phyloP scores from a whole-genome alignment of 2,797 vertebrate genomes.

The Nyctalus aviator region DNA sequence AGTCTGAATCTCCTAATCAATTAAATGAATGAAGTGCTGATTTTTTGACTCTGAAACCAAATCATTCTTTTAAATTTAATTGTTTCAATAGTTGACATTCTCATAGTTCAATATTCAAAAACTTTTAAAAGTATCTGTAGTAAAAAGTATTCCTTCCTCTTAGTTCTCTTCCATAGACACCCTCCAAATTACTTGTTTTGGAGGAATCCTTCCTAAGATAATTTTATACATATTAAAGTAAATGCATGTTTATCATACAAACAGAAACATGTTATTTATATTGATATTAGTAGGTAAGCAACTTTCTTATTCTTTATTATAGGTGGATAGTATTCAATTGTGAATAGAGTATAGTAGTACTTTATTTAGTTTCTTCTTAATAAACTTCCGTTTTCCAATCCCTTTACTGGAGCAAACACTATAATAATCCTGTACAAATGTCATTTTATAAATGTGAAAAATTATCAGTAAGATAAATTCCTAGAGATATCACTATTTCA shows the following conservation, averaged over 20 bases:
- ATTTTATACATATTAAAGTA: slow-evolving; percentile 17
- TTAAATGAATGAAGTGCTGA: neutral
- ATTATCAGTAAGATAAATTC: neutral
- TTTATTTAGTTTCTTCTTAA: neutral
- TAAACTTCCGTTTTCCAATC: neutral
- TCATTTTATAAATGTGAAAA: slow-evolving; percentile 3
- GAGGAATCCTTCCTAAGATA: neutral
- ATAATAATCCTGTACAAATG: neutral
- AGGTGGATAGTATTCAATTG: neutral
- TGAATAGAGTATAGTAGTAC: neutral
- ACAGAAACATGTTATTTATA: neutral
- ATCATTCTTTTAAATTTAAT: slow-evolving; percentile 19
- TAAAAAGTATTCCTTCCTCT: neutral
- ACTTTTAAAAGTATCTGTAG: neutral
- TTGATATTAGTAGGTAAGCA: neutral
- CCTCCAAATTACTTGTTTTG: neutral
- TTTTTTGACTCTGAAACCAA: neutral
- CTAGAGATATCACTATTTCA: neutral
- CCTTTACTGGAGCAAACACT: neutral
- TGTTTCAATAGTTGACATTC: neutral
- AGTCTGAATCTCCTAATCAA: neutral
- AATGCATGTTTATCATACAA: neutral
- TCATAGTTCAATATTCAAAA: slow-evolving; percentile 8
- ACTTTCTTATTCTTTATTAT: neutral
- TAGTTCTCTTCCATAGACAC: neutral